These are phyloP conservation scores for Acipenser transmontanus DNA, from an alignment of 2,797 vertebrate species.

Conservation along the genomic window DNA sequence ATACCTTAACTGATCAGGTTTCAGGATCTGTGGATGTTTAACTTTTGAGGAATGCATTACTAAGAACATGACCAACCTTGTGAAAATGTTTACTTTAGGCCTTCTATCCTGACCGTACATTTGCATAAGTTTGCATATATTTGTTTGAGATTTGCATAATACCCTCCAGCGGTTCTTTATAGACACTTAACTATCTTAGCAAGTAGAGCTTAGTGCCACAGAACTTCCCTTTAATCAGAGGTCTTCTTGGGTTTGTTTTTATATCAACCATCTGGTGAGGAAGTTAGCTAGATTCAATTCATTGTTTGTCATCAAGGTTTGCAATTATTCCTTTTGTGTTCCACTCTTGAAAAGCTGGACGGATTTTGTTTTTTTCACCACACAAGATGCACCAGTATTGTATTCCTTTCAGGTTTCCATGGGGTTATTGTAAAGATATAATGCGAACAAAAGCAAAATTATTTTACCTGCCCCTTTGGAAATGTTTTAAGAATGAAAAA, in stretches of 20 bases:
- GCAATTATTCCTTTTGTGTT: not conserved
- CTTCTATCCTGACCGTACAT: slow-evolving; percentile 17
- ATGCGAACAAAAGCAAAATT: too few species aligned
- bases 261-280: not conserved
- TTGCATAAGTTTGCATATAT: slow-evolving; percentile 41
- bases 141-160: slow-evolving; percentile 38
- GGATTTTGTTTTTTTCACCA: too few species aligned
- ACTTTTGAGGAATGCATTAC: not conserved
- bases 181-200: slow-evolving; percentile 17
- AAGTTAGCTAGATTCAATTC: not conserved
- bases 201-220: not conserved
- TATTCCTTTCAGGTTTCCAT: too few species aligned
- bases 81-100: not conserved
- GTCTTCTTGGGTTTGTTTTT: slow-evolving; percentile 7
- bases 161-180: slow-evolving; percentile 9
- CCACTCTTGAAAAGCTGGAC: too few species aligned
- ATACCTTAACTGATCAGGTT: not conserved
- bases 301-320: slow-evolving; percentile 2
- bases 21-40: not conserved
- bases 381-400: too few species aligned
- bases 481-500: too few species aligned
- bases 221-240: not conserved
- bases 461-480: too few species aligned
- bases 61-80: not conserved
- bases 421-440: too few species aligned